A percentile compares a stretch with the other conserved stretches of the same genome.
Conservation (phyloP, 2,888 invertebrate genomes). For the Dyspetes luteomarginatus region DNA sequence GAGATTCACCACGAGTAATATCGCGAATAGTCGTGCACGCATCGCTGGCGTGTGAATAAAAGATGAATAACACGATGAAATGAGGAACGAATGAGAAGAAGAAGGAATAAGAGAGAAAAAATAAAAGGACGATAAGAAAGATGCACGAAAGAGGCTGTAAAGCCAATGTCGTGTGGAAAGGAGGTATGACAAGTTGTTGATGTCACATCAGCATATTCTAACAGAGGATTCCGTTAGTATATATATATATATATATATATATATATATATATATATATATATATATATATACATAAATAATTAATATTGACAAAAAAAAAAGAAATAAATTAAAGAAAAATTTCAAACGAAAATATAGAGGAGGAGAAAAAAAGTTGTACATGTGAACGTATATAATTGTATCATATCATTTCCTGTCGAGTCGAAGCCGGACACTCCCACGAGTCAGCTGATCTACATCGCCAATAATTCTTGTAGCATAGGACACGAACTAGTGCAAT, state of each 20-base stretch:
- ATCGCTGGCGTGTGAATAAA: conserved; percentile 60
- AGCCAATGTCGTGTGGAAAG: conserved; percentile 50
- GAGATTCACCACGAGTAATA: conserved; percentile 29
- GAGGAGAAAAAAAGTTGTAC: not conserved
- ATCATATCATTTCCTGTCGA: conserved; percentile 65
- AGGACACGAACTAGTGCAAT: not conserved
- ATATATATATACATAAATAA: not conserved
- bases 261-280: too few relatives aligned
- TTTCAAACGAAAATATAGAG: not conserved
- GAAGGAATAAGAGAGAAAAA: conserved; percentile 18
- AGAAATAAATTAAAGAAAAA: not conserved
- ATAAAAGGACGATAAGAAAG: conserved; percentile 27
- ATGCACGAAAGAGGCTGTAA: conserved; percentile 16
- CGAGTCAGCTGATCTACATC: conserved; percentile 73
- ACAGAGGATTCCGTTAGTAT: not conserved
- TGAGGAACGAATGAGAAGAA: conserved; percentile 8
- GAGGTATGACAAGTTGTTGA: conserved; percentile 44
- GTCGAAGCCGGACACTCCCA: conserved; percentile 75
- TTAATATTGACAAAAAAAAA: not conserved
- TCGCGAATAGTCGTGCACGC: conserved; percentile 49
- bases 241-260: too few relatives aligned
- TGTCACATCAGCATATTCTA: conserved; percentile 29
- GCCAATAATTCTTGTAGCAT: not conserved
- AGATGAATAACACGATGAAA: conserved; percentile 61
- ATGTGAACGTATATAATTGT: conserved; percentile 11